phyloP scores from a whole-genome alignment of 1,140 invertebrate species.

The Scaptomyza montana region DNA sequence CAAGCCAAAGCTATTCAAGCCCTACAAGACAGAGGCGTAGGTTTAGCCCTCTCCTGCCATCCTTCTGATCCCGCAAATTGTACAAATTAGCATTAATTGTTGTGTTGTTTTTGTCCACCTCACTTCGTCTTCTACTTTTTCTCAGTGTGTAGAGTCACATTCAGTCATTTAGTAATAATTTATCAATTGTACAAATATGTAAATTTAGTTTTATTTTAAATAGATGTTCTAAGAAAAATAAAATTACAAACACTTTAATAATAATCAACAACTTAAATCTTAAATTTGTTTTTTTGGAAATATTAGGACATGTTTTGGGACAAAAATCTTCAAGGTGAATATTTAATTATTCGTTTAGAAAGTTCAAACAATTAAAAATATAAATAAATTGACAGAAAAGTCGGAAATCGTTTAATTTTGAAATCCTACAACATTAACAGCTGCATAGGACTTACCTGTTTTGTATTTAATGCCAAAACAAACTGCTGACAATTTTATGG shows the following conservation, averaged over 20 bases:
- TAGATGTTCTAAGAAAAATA: constrained; percentile 8
- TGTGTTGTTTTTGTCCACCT: not conserved
- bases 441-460: constrained; percentile 9
- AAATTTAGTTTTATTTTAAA: constrained; percentile 34
- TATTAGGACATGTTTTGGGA: too few relatives aligned
- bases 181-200: constrained; percentile 56
- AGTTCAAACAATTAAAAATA: constrained; percentile 16
- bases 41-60: constrained; percentile 2
- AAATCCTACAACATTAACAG: not conserved
- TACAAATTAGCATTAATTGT: constrained; percentile 71
- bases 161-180: constrained; percentile 31
- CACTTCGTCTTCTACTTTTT: not conserved
- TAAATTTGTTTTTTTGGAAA: too few relatives aligned
- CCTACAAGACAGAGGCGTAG: constrained; percentile 87
- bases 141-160: constrained; percentile 54
- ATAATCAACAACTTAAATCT: not conserved
- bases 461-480: not conserved
- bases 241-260: constrained; percentile 19
- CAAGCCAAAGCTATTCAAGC: constrained; percentile 88
- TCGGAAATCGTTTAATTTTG: not conserved
- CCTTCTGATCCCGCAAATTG: constrained; percentile 43
- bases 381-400: constrained; percentile 34
- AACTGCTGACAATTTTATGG: constrained; percentile 8
- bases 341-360: too few relatives aligned
- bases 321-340: too few relatives aligned